Evolutionary conservation across 2,797 vertebrate genomes (phyloP).

Genomic region (Xerus rutilus): DNA sequence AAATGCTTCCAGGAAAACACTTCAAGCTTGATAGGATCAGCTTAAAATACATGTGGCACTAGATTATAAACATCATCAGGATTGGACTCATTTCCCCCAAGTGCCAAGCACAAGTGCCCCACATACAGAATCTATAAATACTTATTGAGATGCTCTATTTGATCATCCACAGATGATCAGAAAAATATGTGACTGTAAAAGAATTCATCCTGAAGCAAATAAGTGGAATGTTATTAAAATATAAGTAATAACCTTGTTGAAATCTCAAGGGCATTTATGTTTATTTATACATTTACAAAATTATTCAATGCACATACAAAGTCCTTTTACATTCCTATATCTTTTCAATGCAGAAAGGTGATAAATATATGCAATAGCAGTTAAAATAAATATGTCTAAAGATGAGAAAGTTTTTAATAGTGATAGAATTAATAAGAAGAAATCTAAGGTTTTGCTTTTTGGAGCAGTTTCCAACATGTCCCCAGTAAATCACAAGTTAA

Average conservation of each 20-base stretch:
- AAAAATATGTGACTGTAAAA: slow-evolving; percentile 42
- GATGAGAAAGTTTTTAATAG: slow-evolving; percentile 21
- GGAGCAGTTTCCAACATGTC: slow-evolving; percentile 46
- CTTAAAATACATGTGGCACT: not conserved
- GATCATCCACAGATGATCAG: slow-evolving; percentile 4
- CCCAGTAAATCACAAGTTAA: slow-evolving; percentile 55
- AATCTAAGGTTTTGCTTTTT: slow-evolving; percentile 63
- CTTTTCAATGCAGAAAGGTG: slow-evolving; percentile 60
- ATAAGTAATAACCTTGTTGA: slow-evolving; percentile 60
- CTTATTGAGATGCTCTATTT: slow-evolving; percentile 40
- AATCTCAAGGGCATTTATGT: slow-evolving; percentile 52
- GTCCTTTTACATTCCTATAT: slow-evolving; percentile 44
- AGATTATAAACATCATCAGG: not conserved
- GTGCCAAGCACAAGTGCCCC: not conserved
- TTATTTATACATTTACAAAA: slow-evolving; percentile 48
- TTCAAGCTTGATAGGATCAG: not conserved
- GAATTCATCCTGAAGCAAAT: slow-evolving; percentile 60
- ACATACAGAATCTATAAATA: not conserved
- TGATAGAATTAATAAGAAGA: slow-evolving; percentile 42
- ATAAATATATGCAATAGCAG: slow-evolving; percentile 43
- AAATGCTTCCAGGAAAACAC: not conserved
- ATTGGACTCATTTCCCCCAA: not conserved
- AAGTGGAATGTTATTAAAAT: slow-evolving; percentile 62
- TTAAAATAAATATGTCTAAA: slow-evolving; percentile 60
- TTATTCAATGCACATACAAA: slow-evolving; percentile 34